These are phyloP conservation scores for Sthenelais limicola DNA, from an alignment of 2,888 invertebrate species.

Conservation along the genomic window DNA sequence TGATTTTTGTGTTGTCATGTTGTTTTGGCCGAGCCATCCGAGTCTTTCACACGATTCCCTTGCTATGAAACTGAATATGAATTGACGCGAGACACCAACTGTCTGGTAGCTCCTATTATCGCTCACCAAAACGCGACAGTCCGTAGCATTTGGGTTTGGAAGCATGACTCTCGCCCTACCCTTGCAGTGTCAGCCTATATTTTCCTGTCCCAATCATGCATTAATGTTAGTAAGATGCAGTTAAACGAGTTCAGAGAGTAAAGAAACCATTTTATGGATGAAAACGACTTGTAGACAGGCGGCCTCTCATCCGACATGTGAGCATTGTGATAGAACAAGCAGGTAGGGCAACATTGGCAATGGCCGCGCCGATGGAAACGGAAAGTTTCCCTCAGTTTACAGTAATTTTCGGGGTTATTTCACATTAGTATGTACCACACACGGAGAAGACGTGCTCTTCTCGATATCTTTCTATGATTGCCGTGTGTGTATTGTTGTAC, in stretches of 20 bases:
- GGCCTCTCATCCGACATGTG: not conserved
- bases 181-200: too few species aligned
- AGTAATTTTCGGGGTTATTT: not conserved
- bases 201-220: too few species aligned
- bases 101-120: conserved; percentile 25
- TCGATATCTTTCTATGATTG: too few species aligned
- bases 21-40: not conserved
- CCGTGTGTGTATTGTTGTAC: too few species aligned
- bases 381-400: not conserved
- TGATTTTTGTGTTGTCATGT: not conserved
- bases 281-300: not conserved
- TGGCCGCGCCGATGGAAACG: not conserved
- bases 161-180: too few species aligned
- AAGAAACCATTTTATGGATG: not conserved
- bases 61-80: too few species aligned
- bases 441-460: not conserved
- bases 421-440: not conserved
- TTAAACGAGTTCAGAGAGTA: too few species aligned
- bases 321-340: too few species aligned
- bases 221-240: too few species aligned
- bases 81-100: conserved; percentile 31
- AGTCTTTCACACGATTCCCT: not conserved
- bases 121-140: conserved; percentile 28
- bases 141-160: too few species aligned
- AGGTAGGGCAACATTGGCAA: not conserved